These are phyloP conservation scores for Micrasema minimum DNA, from an alignment of 1,140 invertebrate genomes.

Conservation along the genomic window DNA sequence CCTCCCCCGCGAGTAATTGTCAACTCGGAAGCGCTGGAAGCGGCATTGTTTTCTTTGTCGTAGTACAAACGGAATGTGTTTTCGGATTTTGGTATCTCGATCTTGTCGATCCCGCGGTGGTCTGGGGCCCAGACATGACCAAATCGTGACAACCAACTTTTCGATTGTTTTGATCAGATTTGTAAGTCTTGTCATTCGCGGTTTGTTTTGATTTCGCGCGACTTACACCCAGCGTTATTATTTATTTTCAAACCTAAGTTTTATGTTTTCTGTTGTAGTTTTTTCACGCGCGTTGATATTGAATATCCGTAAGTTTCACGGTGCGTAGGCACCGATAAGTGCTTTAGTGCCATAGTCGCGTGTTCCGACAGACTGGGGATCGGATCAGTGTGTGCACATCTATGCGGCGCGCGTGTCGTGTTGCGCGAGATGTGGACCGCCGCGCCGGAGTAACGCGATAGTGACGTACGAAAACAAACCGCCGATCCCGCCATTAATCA, in stretches of 20 bases:
- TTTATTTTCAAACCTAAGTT: background rate
- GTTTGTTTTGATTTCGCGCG: background rate
- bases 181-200: too few relatives aligned
- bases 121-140: too few relatives aligned
- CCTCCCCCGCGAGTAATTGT: conserved; percentile 16
- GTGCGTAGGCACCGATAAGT: conserved; percentile 36
- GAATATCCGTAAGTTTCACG: conserved; percentile 12
- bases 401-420: conserved; percentile 29
- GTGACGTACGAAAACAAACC: conserved; percentile 40
- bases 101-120: too few relatives aligned
- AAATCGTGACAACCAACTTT: too few relatives aligned
- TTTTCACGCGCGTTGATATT: conserved; percentile 17
- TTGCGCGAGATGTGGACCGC: conserved; percentile 4
- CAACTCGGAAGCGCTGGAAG: conserved; percentile 25
- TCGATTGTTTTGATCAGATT: too few relatives aligned
- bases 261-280: conserved; percentile 15
- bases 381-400: conserved; percentile 27
- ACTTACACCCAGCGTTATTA: too few relatives aligned
- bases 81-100: background rate
- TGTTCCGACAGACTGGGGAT: conserved; percentile 9
- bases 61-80: conserved; percentile 18
- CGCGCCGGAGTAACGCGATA: background rate
- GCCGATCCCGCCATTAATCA: conserved; percentile 40
- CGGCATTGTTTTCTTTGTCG: conserved; percentile 32
- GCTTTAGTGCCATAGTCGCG: conserved; percentile 23